Base-by-base conservation (phyloP, 2,113 vertebrate genomes). In the Aphyosemion australe region DNA sequence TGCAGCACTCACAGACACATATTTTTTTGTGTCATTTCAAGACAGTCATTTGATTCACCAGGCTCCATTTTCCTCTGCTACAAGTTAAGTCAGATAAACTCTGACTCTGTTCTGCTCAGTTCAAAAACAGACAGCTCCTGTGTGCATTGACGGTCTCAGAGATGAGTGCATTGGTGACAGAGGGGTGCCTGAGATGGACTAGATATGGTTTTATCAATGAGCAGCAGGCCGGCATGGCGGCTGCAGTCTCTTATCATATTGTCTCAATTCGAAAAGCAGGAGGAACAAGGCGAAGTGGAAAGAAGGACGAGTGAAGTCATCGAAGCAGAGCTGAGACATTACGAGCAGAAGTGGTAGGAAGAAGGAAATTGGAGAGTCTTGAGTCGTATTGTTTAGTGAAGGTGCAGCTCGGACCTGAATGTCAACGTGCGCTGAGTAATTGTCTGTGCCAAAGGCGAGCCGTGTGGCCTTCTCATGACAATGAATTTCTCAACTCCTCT, bases 121-220 rank as follows among this genome's bases (percentile, higher is more conserved):
- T 91, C 83, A 92, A 72, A 73, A 80, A 60, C 68, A 90, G 91
- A 90, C 69, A 89, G 84, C 84, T 84, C 87, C 89, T 65, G 47
- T 31, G 92, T 90, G 84, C 85, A 80, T 83, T 90, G 90, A 91
- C 90, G 85, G 84, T 84, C 83, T 86, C 75, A 83, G 83, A 86
- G 84, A 93, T 45, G 82, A 91, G 90, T 70, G 75, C 81, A 85
- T 91, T 82, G 82, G 81, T 80, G 72, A 47, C 88, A 88, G 80
- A 77, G 63, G 71, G 80, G 54, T 69, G 90, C 83, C 85, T 74
- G 69, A 88, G 90, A 91, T 90, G 89, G 87, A 92, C 93, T 93
- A 89, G 91, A 91, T 84, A 88, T 84, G 84, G 81, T 84, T 94
- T 95, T 94, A 94, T 95, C 91, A 91, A 69, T 72, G 87, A 92